These are phyloP conservation scores for Orius insidiosus DNA, from an alignment of 1,140 invertebrate species.

Conservation along the genomic window DNA sequence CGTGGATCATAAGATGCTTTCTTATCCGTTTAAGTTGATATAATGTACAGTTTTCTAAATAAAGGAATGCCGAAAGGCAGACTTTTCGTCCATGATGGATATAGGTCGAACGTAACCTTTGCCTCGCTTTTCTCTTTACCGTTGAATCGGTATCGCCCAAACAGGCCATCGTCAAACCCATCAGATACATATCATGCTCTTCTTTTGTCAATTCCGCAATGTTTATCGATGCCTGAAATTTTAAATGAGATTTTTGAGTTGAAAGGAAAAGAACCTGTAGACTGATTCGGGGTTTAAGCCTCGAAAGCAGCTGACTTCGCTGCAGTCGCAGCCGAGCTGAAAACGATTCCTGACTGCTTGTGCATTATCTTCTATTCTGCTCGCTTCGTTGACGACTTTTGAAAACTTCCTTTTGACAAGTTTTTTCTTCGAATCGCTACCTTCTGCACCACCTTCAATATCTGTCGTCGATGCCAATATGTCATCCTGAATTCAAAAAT, in stretches of 20 bases:
- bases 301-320: constrained; percentile 52
- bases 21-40: constrained; percentile 60
- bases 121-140: constrained; percentile 48
- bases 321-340: constrained; percentile 47
- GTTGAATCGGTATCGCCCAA: constrained; percentile 55
- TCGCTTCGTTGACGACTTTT: constrained; percentile 22
- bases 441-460: constrained; percentile 13
- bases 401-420: constrained; percentile 4
- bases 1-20: constrained; percentile 60
- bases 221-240: constrained; percentile 44
- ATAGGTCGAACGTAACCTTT: constrained; percentile 51
- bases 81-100: constrained; percentile 55
- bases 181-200: constrained; percentile 55
- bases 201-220: constrained; percentile 60
- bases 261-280: constrained; percentile 30
- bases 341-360: constrained; percentile 47
- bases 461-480: constrained; percentile 15
- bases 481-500: constrained; percentile 14
- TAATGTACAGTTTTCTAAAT: constrained; percentile 61
- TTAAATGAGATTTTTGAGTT: constrained; percentile 22
- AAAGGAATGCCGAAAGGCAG: constrained; percentile 59
- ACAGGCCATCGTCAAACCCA: constrained; percentile 65
- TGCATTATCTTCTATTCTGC: constrained; percentile 36
- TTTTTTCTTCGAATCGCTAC: constrained; percentile 1
- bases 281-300: constrained; percentile 52